Conservation (phyloP, 2,888 invertebrate species). For the Pseudococcus jackbeardsleyi region DNA sequence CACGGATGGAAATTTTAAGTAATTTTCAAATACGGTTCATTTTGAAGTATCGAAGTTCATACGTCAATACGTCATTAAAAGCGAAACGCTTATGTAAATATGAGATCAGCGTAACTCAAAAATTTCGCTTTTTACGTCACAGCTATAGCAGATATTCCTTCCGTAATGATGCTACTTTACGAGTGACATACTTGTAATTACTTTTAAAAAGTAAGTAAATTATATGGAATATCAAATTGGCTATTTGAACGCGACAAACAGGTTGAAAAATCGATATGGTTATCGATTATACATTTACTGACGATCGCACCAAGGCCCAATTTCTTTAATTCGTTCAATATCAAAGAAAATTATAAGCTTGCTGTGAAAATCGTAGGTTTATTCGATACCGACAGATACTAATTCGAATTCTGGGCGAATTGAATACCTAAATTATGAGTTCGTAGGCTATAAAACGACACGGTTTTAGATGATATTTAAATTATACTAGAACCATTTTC, state of each 20-base stretch:
- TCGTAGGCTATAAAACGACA: no score
- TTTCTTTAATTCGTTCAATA: background rate
- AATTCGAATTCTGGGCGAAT: background rate
- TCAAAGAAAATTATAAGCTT: background rate
- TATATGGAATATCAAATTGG: background rate
- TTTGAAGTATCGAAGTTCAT: background rate
- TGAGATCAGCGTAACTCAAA: background rate
- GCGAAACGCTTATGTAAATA: conserved; percentile 28
- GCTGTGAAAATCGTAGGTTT: background rate
- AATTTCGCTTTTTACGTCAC: conserved; percentile 23
- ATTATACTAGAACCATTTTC: background rate
- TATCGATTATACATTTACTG: background rate
- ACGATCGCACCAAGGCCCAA: background rate
- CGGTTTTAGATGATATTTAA: background rate
- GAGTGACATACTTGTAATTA: background rate
- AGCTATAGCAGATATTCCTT: background rate
- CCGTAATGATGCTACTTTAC: conserved; percentile 3
- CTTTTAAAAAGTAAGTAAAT: background rate
- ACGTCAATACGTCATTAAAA: background rate
- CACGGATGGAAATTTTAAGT: background rate
- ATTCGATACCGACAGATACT: background rate
- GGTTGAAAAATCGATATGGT: background rate
- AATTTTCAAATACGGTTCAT: background rate
- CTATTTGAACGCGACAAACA: no score
- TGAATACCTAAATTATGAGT: background rate